phyloP scores from a whole-genome alignment of 2,888 invertebrate genomes.

The Allophyes oxyacanthae region DNA sequence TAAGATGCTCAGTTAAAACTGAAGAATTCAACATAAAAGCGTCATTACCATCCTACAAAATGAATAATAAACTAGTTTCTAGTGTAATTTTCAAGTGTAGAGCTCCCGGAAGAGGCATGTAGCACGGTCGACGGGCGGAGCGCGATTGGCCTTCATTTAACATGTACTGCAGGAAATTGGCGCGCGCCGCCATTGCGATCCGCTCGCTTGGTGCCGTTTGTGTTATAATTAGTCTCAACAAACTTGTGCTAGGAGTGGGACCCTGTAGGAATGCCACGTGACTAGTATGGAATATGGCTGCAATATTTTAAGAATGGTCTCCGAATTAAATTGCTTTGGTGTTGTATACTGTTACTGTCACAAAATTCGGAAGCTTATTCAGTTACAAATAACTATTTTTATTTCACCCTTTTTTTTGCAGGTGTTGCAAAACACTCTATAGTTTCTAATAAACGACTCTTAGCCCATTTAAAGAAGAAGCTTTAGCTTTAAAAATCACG shows the following conservation, averaged over 20 bases:
- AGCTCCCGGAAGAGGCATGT: constrained; percentile 58
- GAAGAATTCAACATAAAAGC: constrained; percentile 15
- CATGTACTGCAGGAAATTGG: constrained; percentile 79
- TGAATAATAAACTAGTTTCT: constrained; percentile 32
- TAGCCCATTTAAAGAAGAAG: too few relatives aligned
- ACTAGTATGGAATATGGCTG: constrained; percentile 21
- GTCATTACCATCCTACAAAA: constrained; percentile 18
- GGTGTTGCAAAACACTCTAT: too few relatives aligned
- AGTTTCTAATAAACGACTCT: too few relatives aligned
- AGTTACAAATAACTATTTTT: too few relatives aligned
- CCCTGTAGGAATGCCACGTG: constrained; percentile 25
- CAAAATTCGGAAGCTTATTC: too few relatives aligned
- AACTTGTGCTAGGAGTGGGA: constrained; percentile 59
- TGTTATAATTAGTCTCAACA: constrained; percentile 70
- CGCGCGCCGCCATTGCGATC: constrained; percentile 66
- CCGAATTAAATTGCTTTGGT: background rate
- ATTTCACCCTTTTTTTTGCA: too few relatives aligned
- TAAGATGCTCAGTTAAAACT: too few relatives aligned
- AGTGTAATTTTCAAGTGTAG: constrained; percentile 41
- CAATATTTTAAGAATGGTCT: constrained; percentile 25
- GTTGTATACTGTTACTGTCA: too few relatives aligned
- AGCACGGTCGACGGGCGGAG: constrained; percentile 44
- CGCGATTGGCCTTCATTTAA: constrained; percentile 74
- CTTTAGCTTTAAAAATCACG: too few relatives aligned
- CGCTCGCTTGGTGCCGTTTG: constrained; percentile 59